Evolutionary conservation across 2,888 invertebrate species (phyloP).

Genomic region (Rhabditophanes sp.): DNA sequence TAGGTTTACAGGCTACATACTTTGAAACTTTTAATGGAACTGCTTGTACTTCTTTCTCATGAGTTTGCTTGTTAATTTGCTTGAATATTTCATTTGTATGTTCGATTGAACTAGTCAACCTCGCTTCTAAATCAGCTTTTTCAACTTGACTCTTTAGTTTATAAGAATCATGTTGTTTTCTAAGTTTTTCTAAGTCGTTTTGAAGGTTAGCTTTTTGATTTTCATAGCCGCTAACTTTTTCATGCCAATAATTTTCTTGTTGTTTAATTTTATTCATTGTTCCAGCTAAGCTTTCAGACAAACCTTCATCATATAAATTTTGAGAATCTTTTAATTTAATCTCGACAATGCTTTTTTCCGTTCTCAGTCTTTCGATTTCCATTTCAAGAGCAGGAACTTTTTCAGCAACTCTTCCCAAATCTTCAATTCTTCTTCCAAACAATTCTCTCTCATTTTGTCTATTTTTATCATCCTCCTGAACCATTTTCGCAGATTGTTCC

Average conservation of each 20-base stretch:
- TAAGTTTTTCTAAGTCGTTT: constrained; percentile 17
- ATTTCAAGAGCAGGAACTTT: constrained; percentile 21
- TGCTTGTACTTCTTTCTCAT: no score
- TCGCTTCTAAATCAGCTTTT: constrained; percentile 28
- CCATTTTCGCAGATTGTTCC: constrained; percentile 13
- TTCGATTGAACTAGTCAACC: constrained; percentile 28
- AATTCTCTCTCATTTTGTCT: constrained; percentile 13
- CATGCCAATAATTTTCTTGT: constrained; percentile 32
- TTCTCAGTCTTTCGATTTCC: constrained; percentile 20
- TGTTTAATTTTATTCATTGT: constrained; percentile 26
- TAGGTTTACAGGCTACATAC: constrained; percentile 35
- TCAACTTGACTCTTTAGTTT: constrained; percentile 25
- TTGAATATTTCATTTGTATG: no score
- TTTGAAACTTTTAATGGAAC: no score
- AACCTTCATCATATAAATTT: constrained; percentile 25
- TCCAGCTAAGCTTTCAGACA: constrained; percentile 26
- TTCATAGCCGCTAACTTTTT: constrained; percentile 21
- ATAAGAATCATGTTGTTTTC: constrained; percentile 23
- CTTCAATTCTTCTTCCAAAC: constrained; percentile 7
- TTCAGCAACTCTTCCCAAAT: no score
- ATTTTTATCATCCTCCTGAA: constrained; percentile 7
- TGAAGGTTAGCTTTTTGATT: constrained; percentile 9
- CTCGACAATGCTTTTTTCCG: constrained; percentile 19
- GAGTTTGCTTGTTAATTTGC: no score
- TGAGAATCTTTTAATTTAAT: constrained; percentile 8